Evolutionary conservation across 2,888 invertebrate genomes (phyloP), one percentile per base, ranked within the genome.

Genomic region (Pristionchus entomophagus): DNA sequence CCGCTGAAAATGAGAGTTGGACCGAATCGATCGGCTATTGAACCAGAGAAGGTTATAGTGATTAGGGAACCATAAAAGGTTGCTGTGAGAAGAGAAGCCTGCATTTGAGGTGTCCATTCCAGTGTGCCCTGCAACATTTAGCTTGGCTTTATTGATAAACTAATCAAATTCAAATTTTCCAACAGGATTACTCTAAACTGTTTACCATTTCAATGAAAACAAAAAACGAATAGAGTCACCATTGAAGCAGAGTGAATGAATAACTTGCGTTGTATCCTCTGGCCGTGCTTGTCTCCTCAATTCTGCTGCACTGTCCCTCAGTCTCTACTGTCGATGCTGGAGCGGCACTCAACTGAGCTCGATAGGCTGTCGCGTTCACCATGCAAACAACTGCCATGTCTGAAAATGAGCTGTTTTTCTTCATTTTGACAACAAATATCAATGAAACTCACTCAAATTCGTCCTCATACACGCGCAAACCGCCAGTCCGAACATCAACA

Each of bases 1-100:
- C 77, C 77, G 3, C 12, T 12, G n/a, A 77, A 35, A 2, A 77
- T 86, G n/a, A 84, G 32, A 80, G 91, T 92, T 2, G 91, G 89
- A 3, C 90, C 92, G 80, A 91, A 88, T 19, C 87, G 82, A 84
- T 91, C 91, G 0, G 92, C 91, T 35, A 91, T 59, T 45, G 85
- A 85, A 5, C 91, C 91, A 4, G 91, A 89, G 56, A 86, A 83
- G 32, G 82, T 35, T 35, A 88, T 87, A 2, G 91, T 92, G 3
- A 90, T 59, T 17, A 91, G 81, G 6, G 87, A 86, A n/a, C 92
- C 92, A 85, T 92, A 92, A 80, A 90, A 91, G 4, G 88, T 87
- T 14, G 91, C 88, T 3, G 90, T 88, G 59, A 91, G 87, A 14
- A 91, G 87, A 10, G 88, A 82, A 2, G 90, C 84, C 49, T 92